Percentiles rank a stretch among this genome's conserved stretches.
Evolutionary conservation across 2,888 invertebrate species (phyloP).

Genomic region (Mythimna vitellina): DNA sequence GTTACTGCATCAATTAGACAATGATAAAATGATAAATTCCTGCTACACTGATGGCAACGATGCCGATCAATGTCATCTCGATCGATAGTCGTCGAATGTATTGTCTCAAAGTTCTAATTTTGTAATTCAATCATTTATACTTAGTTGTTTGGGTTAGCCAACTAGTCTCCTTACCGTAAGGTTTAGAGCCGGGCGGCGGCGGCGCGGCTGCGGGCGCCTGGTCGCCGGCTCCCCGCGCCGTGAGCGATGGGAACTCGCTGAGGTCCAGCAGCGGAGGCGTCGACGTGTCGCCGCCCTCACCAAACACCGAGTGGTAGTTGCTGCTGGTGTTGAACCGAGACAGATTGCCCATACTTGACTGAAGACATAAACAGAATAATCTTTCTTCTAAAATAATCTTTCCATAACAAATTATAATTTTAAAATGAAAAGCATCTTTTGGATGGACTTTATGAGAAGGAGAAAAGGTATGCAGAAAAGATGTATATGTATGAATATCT

Average conservation of each 20-base stretch:
- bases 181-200: slow-evolving; percentile 97
- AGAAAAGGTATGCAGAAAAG: slow-evolving; percentile 1
- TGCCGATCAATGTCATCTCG: background rate
- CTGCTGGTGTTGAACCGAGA: slow-evolving; percentile 92
- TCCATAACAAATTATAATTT: background rate
- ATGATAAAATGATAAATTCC: background rate
- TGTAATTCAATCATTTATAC: background rate
- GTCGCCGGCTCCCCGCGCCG: slow-evolving; percentile 95
- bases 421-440: background rate
- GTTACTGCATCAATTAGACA: background rate
- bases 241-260: slow-evolving; percentile 97
- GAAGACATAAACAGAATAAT: slow-evolving; percentile 40
- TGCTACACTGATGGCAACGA: background rate
- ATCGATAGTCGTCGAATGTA: background rate
- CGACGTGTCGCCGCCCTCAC: slow-evolving; percentile 93
- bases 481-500: background rate
- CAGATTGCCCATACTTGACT: slow-evolving; percentile 92
- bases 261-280: slow-evolving; percentile 97
- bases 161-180: slow-evolving; percentile 92
- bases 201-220: slow-evolving; percentile 95
- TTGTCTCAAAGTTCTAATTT: background rate
- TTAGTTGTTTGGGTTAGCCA: background rate
- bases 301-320: slow-evolving; percentile 96
- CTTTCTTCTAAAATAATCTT: no score
- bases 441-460: background rate